Evolutionary conservation across 2,888 invertebrate genomes (phyloP).

Genomic region (Cheiracanthium punctorium): DNA sequence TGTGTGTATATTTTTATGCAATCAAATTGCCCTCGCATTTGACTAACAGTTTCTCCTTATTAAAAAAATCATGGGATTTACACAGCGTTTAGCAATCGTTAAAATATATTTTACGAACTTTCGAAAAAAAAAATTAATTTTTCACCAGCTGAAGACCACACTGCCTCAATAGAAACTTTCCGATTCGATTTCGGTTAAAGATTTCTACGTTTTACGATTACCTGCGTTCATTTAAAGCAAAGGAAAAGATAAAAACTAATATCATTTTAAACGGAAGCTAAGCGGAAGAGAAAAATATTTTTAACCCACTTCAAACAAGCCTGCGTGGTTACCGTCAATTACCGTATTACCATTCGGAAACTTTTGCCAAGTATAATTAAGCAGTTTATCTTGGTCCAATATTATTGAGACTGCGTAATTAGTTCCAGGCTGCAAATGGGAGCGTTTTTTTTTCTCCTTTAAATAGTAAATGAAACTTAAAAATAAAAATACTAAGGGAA

Average conservation of each 20-base stretch:
- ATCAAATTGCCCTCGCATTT: too few species aligned
- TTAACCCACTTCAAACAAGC: not conserved
- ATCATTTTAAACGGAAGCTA: not conserved
- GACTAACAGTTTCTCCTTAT: too few species aligned
- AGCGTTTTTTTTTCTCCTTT: not conserved
- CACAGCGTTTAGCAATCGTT: too few species aligned
- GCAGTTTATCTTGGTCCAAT: conserved; percentile 55
- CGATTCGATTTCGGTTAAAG: too few species aligned
- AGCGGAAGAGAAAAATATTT: not conserved
- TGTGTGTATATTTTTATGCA: too few species aligned
- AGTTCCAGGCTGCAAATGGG: conserved; percentile 9
- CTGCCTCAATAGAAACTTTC: too few species aligned
- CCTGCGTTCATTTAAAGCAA: not conserved
- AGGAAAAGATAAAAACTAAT: not conserved
- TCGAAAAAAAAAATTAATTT: too few species aligned
- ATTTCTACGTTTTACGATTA: too few species aligned
- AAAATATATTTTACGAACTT: too few species aligned
- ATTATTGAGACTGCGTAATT: conserved; percentile 52
- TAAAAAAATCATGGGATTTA: too few species aligned
- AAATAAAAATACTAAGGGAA: too few species aligned
- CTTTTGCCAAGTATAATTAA: conserved; percentile 57
- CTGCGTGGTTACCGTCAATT: conserved; percentile 44
- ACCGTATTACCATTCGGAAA: conserved; percentile 57
- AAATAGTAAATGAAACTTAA: not conserved
- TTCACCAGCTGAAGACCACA: too few species aligned